Evolutionary conservation across 2,113 vertebrate species (phyloP).

Genomic region (Meriones unguiculatus): DNA sequence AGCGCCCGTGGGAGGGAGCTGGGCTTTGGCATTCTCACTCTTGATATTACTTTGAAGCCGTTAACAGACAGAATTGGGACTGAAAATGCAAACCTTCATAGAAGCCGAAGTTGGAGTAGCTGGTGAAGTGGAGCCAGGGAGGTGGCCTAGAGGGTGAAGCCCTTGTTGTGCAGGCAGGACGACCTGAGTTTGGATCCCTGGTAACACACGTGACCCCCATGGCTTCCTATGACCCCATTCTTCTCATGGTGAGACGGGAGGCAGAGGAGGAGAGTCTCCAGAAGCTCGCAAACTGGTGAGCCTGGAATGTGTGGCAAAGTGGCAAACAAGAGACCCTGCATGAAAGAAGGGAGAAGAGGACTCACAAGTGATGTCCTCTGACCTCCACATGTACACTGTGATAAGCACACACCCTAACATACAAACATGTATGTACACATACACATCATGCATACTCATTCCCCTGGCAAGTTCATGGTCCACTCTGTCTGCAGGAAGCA

Average conservation of each 20-base stretch:
- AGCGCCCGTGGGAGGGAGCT: not conserved
- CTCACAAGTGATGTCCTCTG: not conserved
- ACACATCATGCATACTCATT: not conserved
- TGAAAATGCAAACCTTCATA: not conserved
- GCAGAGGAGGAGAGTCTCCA: not conserved
- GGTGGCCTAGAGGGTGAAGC: not conserved
- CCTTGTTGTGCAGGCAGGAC: not conserved
- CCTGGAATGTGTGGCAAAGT: not conserved
- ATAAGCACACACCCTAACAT: too few relatives aligned
- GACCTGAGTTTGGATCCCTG: not conserved
- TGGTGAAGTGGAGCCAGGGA: conserved; percentile 13
- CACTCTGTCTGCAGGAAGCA: not conserved
- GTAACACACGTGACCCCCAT: not conserved
- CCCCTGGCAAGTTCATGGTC: not conserved
- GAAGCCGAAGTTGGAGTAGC: not conserved
- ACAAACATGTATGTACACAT: not conserved
- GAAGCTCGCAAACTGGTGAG: not conserved
- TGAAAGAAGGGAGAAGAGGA: not conserved
- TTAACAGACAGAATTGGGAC: not conserved
- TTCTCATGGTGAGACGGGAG: too few relatives aligned
- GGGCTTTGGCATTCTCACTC: not conserved
- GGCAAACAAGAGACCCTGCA: not conserved
- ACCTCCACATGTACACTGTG: not conserved
- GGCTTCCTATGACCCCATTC: not conserved
- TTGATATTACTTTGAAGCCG: not conserved